A percentile compares a stretch with the other conserved stretches of the same genome.
These are phyloP conservation scores for Imbricaverruca yamaguchii DNA, from an alignment of 2,888 invertebrate genomes.

Conservation along the genomic window DNA sequence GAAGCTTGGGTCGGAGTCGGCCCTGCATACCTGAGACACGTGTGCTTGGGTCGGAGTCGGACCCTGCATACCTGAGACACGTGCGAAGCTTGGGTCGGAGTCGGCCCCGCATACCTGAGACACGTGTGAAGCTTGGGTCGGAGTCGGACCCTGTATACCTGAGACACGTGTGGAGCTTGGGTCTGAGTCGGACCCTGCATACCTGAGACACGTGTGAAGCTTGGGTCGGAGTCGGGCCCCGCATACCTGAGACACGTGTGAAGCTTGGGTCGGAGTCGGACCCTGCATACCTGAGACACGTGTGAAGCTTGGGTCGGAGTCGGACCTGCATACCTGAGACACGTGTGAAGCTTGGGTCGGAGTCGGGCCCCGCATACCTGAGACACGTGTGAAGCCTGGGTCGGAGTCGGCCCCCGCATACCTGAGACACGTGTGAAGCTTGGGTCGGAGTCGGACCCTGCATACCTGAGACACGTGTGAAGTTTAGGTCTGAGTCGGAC, in stretches of 20 bases:
- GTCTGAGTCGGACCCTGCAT: neutral
- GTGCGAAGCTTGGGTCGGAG: too few species aligned
- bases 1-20: too few species aligned
- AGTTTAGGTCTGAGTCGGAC: neutral
- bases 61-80: neutral
- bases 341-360: too few species aligned
- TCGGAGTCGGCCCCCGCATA: neutral
- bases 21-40: neutral
- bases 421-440: too few species aligned
- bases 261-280: too few species aligned
- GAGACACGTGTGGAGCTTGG: too few species aligned
- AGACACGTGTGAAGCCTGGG: too few species aligned
- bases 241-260: neutral
- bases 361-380: neutral
- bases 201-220: too few species aligned
- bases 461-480: neutral
- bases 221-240: neutral
- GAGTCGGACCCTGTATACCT: neutral
- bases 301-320: too few species aligned
- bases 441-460: neutral
- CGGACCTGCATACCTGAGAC: neutral
- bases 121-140: too few species aligned
- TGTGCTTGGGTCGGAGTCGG: too few species aligned
- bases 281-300: neutral
- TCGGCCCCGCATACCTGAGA: neutral